Percentiles rank a stretch among this genome's conserved stretches.
These are phyloP conservation scores for Paraescarpia echinospica DNA, from an alignment of 1,140 invertebrate genomes.

Conservation along the genomic window DNA sequence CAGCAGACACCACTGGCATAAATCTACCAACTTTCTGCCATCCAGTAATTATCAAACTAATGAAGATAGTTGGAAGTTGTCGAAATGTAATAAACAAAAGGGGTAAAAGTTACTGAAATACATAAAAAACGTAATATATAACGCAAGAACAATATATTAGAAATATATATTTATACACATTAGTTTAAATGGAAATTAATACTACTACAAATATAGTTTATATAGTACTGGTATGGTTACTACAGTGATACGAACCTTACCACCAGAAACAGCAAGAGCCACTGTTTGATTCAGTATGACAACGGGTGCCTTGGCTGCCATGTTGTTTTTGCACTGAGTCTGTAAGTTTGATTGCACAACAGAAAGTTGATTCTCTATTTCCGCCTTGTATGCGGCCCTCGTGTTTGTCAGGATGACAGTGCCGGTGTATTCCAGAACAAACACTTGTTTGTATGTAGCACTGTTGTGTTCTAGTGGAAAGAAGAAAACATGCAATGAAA, in stretches of 20 bases:
- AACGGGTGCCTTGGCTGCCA: neutral
- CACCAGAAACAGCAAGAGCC: neutral
- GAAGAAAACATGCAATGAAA: neutral
- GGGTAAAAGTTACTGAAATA: no score
- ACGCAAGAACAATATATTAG: no score
- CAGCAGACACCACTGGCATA: no score
- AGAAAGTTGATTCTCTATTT: neutral
- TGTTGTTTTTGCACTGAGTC: neutral
- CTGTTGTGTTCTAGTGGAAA: neutral
- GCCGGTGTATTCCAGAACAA: neutral
- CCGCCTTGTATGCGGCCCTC: neutral
- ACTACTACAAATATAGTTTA: neutral
- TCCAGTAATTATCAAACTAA: no score
- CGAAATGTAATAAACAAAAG: no score
- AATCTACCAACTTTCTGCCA: no score
- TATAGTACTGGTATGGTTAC: neutral
- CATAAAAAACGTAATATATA: no score
- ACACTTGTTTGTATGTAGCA: neutral
- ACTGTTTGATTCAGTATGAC: neutral
- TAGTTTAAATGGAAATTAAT: neutral
- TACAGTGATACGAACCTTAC: neutral
- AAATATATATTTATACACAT: no score
- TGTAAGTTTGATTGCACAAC: neutral
- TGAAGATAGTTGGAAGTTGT: no score
- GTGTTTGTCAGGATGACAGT: neutral